Evolutionary conservation across 2,888 invertebrate species (phyloP), one percentile per base, ranked within the genome.

Genomic region (Clistopyga incitator): DNA sequence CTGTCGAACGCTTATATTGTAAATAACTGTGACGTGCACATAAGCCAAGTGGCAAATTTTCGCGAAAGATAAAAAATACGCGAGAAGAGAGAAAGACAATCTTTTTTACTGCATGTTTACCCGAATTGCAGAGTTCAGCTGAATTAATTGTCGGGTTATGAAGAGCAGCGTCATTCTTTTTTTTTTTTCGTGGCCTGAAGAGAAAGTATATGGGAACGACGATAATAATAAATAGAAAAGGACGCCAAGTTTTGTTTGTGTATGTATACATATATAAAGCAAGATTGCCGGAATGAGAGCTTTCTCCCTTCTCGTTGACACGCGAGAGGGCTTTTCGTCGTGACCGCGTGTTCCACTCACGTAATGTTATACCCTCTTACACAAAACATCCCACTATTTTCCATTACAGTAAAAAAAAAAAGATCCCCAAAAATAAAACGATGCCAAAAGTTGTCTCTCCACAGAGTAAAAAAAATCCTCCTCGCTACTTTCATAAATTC

Each of bases 231-330:
- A 23, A 65, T 56, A 68, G 56, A 59, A 67, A 77, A 71, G 67
- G 18, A 50, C 29, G 29, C 34, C 38, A 47, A 42, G 56, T 72
- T 13, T 42, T 75, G 18, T 70, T 45, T 70, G 18, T 47, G 4
- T n/a, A 20, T 61, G 38, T 34, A 38, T 42, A 61, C 15, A 77
- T 67, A 20, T 67, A 29, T 13, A 59, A 15, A 59, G 15, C 56
- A 13, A 25, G 25, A 25, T 59, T 13, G 4, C 54, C 10, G 25
- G 25, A 25, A 29, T 18, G 25, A 38, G 42, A 50, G 52, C 71
- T 50, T 18, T 65, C 52, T 76, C 47, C 64, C 76, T 81, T 65
- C 64, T 71, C 71, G 74, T 68, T 42, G 68, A 81, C 61, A 70
- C 52, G 68, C 68, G 70, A 64, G 50, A 76, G 56, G 15, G 75